These are phyloP conservation scores for Drosophila paulistorum DNA, from an alignment of 1,140 invertebrate species.

Conservation along the genomic window DNA sequence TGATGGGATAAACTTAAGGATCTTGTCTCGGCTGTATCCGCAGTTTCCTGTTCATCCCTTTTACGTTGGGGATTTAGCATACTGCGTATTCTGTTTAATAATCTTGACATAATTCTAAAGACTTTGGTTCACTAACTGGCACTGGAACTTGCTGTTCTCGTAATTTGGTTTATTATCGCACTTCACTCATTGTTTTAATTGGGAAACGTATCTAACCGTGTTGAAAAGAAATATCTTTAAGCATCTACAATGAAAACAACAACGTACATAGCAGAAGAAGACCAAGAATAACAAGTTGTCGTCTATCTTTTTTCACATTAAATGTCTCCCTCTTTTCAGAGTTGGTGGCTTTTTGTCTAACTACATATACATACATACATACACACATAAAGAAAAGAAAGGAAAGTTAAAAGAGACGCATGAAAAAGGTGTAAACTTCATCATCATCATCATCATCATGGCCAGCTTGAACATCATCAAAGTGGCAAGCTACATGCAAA, in stretches of 20 bases:
- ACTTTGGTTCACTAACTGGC: neutral
- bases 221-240: slow-evolving; percentile 1
- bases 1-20: slow-evolving; percentile 15
- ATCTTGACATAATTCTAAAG: slow-evolving; percentile 52
- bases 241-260: neutral
- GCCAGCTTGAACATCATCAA: neutral
- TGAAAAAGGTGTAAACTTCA: slow-evolving; percentile 40
- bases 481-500: slow-evolving; percentile 45
- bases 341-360: slow-evolving; percentile 29
- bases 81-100: slow-evolving; percentile 69
- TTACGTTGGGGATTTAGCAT: slow-evolving; percentile 47
- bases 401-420: neutral
- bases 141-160: slow-evolving; percentile 4
- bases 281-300: slow-evolving; percentile 38
- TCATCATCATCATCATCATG: neutral
- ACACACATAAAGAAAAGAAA: neutral
- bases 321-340: slow-evolving; percentile 34
- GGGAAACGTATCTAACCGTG: neutral
- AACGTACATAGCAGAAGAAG: neutral
- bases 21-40: slow-evolving; percentile 17
- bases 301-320: slow-evolving; percentile 53
- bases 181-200: slow-evolving; percentile 32
- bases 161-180: neutral
- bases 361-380: neutral
- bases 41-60: slow-evolving; percentile 30